Evolutionary conservation across 2,888 invertebrate genomes (phyloP).

Genomic region (Dicycla oo): DNA sequence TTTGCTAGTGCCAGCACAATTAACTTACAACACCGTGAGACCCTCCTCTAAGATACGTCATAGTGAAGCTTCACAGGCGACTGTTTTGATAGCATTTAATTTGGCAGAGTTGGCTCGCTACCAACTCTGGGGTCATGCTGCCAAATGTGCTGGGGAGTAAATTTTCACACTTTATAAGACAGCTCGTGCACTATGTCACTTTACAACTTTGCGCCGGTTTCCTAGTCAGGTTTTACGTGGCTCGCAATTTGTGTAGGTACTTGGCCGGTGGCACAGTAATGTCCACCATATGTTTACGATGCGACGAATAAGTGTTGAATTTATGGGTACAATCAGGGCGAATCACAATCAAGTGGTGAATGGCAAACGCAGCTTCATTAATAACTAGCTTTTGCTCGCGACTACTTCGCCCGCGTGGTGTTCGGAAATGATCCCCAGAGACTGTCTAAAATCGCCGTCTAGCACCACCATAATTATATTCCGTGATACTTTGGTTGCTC

Average conservation of each 20-base stretch:
- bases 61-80: slow-evolving; percentile 27
- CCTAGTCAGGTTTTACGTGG: slow-evolving; percentile 47
- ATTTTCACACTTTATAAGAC: slow-evolving; percentile 65
- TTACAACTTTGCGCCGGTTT: slow-evolving; percentile 43
- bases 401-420: too few relatives aligned
- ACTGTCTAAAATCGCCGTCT: too few relatives aligned
- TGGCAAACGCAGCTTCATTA: not conserved
- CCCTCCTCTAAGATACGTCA: slow-evolving; percentile 42
- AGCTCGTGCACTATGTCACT: slow-evolving; percentile 60
- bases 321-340: slow-evolving; percentile 36
- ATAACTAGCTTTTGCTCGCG: too few relatives aligned
- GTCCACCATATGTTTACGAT: slow-evolving; percentile 40
- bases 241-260: slow-evolving; percentile 52
- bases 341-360: slow-evolving; percentile 13
- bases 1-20: slow-evolving; percentile 12
- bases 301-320: slow-evolving; percentile 29
- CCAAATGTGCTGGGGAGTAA: slow-evolving; percentile 57
- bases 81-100: slow-evolving; percentile 62
- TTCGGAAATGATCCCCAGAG: too few relatives aligned
- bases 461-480: too few relatives aligned
- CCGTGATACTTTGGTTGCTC: too few relatives aligned
- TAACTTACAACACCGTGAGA: slow-evolving; percentile 2
- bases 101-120: slow-evolving; percentile 57
- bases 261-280: slow-evolving; percentile 29
- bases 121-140: slow-evolving; percentile 52